These are phyloP conservation scores for Adelphocoris suturalis DNA, from an alignment of 2,888 invertebrate genomes.

Conservation along the genomic window DNA sequence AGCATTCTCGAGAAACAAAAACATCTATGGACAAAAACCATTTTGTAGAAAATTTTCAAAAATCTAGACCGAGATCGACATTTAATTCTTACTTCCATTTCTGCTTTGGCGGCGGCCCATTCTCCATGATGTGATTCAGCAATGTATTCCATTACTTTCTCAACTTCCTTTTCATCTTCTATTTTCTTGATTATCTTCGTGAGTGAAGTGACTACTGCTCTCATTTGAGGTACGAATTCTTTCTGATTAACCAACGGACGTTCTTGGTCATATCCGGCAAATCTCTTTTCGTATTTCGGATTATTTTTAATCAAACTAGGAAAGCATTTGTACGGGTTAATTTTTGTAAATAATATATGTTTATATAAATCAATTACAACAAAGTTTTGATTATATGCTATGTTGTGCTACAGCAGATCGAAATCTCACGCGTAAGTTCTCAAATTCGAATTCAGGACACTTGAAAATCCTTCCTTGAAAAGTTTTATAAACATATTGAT, in stretches of 20 bases:
- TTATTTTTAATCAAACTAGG: slow-evolving; percentile 30
- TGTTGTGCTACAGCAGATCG: too few species aligned
- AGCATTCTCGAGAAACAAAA: too few species aligned
- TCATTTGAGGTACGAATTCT: slow-evolving; percentile 42
- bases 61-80: too few species aligned
- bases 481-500: too few species aligned
- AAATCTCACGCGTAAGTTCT: too few species aligned
- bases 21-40: too few species aligned
- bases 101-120: neutral
- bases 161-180: slow-evolving; percentile 15
- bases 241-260: neutral
- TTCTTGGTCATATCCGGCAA: neutral
- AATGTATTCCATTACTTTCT: slow-evolving; percentile 30
- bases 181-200: slow-evolving; percentile 29
- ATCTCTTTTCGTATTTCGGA: slow-evolving; percentile 44
- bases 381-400: too few species aligned
- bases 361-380: neutral
- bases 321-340: neutral
- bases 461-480: too few species aligned
- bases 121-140: neutral
- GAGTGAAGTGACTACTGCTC: slow-evolving; percentile 28
- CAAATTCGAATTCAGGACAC: too few species aligned
- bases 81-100: slow-evolving; percentile 18
- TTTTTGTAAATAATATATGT: neutral
- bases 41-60: too few species aligned